Conservation (phyloP, 2,888 invertebrate genomes). For the Nemapogon koenigi region DNA sequence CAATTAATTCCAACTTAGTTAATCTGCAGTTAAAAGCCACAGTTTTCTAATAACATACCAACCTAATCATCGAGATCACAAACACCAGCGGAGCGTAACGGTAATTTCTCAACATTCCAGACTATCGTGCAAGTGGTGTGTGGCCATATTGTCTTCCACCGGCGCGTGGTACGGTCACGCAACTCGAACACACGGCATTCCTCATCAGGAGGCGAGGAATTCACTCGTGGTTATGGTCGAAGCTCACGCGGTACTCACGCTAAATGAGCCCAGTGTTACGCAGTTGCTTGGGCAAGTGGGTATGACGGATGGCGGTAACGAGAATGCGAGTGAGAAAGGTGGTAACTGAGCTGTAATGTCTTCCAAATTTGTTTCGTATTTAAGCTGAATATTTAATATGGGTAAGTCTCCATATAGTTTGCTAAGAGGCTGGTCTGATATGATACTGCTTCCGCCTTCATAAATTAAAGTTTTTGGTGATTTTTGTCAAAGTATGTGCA, state of each 20-base stretch:
- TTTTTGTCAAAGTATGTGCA: too few species aligned
- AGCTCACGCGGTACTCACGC: slow-evolving; percentile 65
- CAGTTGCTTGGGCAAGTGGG: slow-evolving; percentile 48
- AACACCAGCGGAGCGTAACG: too few species aligned
- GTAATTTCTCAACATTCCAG: slow-evolving; percentile 31
- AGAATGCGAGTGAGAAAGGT: slow-evolving; percentile 24
- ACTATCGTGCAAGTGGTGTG: slow-evolving; percentile 65
- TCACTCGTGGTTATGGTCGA: slow-evolving; percentile 69
- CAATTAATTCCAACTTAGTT: too few species aligned
- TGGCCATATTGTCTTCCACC: slow-evolving; percentile 55
- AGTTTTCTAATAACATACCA: too few species aligned
- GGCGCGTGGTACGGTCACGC: slow-evolving; percentile 68
- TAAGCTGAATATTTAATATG: too few species aligned
- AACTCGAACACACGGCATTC: slow-evolving; percentile 60
- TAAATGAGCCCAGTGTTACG: slow-evolving; percentile 50
- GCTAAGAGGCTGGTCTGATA: too few species aligned
- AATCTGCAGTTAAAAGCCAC: too few species aligned
- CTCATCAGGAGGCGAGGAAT: slow-evolving; percentile 65
- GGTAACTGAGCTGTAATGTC: slow-evolving; percentile 13
- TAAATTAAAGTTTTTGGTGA: too few species aligned
- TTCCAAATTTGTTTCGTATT: too few species aligned
- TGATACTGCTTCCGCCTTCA: too few species aligned
- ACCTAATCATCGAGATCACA: too few species aligned
- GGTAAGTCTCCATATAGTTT: too few species aligned
- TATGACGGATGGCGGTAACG: slow-evolving; percentile 28